These are phyloP conservation scores for Chauna torquata DNA, from an alignment of 2,113 vertebrate genomes.

Conservation along the genomic window DNA sequence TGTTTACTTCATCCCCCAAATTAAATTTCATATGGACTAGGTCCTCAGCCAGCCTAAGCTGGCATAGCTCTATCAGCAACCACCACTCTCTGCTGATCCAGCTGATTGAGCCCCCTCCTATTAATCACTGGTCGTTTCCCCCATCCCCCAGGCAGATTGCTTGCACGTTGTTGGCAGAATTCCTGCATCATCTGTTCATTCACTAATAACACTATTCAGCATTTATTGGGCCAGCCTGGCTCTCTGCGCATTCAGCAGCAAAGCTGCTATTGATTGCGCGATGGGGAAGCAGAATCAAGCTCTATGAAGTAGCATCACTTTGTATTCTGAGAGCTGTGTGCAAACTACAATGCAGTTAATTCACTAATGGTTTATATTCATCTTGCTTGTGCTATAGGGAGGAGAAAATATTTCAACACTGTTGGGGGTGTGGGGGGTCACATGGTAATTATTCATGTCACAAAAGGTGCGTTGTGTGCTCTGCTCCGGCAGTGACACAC, in stretches of 20 bases:
- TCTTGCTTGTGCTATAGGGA: neutral
- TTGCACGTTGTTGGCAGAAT: neutral
- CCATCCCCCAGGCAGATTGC: conserved; percentile 4
- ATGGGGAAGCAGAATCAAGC: neutral
- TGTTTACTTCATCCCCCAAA: neutral
- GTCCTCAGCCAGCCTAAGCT: neutral
- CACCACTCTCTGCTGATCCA: neutral
- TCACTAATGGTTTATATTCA: neutral
- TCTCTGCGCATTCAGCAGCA: conserved; percentile 6
- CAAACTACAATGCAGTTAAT: neutral
- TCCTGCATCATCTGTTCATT: conserved; percentile 22
- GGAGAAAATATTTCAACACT: neutral
- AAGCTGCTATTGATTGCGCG: neutral
- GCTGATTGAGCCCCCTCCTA: neutral
- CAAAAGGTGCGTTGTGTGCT: neutral
- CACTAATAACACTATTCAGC: conserved; percentile 28
- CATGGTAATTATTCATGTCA: fast-evolving
- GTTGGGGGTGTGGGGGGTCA: fast-evolving
- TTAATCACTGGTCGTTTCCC: neutral
- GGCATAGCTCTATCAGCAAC: neutral
- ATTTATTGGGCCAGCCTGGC: neutral
- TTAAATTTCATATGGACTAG: neutral
- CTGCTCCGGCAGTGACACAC: neutral
- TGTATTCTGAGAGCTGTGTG: neutral
- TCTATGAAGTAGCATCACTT: neutral